phyloP scores from a whole-genome alignment of 1,140 invertebrate genomes.

The Drosophila mayri region DNA sequence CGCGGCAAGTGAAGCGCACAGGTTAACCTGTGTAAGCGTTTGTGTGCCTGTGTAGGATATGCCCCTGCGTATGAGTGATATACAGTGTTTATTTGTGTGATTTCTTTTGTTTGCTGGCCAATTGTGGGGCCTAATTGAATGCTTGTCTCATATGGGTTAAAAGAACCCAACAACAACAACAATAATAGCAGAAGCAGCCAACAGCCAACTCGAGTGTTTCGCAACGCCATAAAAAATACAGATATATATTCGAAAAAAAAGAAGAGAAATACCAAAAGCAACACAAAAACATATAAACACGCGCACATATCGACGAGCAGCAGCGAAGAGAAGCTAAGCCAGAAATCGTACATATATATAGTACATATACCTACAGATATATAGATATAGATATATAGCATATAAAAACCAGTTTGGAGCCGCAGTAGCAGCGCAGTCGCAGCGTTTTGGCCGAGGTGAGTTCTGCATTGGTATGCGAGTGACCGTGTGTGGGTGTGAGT shows the following conservation, averaged over 20 bases:
- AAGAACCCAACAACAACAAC: slow-evolving; percentile 31
- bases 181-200: slow-evolving; percentile 1
- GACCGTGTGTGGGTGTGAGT: slow-evolving; percentile 30
- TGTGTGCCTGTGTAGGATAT: slow-evolving; percentile 23
- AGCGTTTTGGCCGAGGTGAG: slow-evolving; percentile 60
- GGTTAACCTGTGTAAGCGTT: slow-evolving; percentile 49
- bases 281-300: slow-evolving; percentile 20
- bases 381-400: slow-evolving; percentile 20
- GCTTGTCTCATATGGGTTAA: slow-evolving; percentile 65
- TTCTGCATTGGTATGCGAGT: slow-evolving; percentile 29
- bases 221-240: slow-evolving; percentile 58
- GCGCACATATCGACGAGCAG: slow-evolving; percentile 34
- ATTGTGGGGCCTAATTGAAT: slow-evolving; percentile 77
- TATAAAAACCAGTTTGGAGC: slow-evolving; percentile 70
- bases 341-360: slow-evolving; percentile 36
- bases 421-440: slow-evolving; percentile 75
- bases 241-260: slow-evolving; percentile 48
- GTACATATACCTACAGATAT: slow-evolving; percentile 4
- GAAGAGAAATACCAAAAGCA: slow-evolving; percentile 54
- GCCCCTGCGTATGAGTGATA: slow-evolving; percentile 30
- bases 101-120: slow-evolving; percentile 75
- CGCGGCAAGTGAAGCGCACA: slow-evolving; percentile 59
- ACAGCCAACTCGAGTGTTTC: slow-evolving; percentile 49
- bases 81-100: slow-evolving; percentile 54
- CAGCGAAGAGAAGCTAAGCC: slow-evolving; percentile 43